These are phyloP conservation scores for Cyclopterus lumpus DNA, from an alignment of 2,797 vertebrate genomes.

Conservation along the genomic window DNA sequence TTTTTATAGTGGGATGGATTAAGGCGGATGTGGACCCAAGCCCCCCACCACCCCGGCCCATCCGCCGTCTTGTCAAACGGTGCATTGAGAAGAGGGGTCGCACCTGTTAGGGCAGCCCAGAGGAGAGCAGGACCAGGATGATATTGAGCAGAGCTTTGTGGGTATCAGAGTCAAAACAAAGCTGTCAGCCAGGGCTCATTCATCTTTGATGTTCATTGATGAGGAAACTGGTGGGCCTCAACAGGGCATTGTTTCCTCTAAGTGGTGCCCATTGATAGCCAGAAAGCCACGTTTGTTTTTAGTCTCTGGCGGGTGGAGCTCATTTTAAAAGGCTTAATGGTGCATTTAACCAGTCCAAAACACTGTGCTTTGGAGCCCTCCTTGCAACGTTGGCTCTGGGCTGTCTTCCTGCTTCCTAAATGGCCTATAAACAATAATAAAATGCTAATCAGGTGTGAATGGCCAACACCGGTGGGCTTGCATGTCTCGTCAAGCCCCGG, in stretches of 20 bases:
- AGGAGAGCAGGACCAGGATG: slow-evolving; percentile 70
- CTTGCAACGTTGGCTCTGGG: slow-evolving; percentile 67
- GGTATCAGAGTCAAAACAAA: slow-evolving; percentile 82
- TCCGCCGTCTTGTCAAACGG: slow-evolving; percentile 73
- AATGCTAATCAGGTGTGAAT: slow-evolving; percentile 78
- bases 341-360: slow-evolving; percentile 83
- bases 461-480: slow-evolving; percentile 68
- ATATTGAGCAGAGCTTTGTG: slow-evolving; percentile 79
- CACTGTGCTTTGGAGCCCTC: slow-evolving; percentile 71
- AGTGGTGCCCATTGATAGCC: slow-evolving; percentile 83
- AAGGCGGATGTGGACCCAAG: slow-evolving; percentile 76
- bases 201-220: slow-evolving; percentile 85
- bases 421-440: slow-evolving; percentile 80
- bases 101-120: slow-evolving; percentile 81
- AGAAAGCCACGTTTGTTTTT: slow-evolving; percentile 86
- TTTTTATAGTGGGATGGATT: slow-evolving; percentile 76
- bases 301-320: slow-evolving; percentile 79
- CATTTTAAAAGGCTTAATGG: slow-evolving; percentile 85
- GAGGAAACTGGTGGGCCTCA: slow-evolving; percentile 84
- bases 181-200: slow-evolving; percentile 82
- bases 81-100: slow-evolving; percentile 76
- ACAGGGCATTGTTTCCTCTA: slow-evolving; percentile 84
- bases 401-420: slow-evolving; percentile 73
- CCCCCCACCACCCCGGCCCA: slow-evolving; percentile 54
- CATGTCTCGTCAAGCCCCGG: slow-evolving; percentile 54